Base-by-base conservation (phyloP, 1,140 invertebrate genomes). In the Eurosta solidaginis region DNA sequence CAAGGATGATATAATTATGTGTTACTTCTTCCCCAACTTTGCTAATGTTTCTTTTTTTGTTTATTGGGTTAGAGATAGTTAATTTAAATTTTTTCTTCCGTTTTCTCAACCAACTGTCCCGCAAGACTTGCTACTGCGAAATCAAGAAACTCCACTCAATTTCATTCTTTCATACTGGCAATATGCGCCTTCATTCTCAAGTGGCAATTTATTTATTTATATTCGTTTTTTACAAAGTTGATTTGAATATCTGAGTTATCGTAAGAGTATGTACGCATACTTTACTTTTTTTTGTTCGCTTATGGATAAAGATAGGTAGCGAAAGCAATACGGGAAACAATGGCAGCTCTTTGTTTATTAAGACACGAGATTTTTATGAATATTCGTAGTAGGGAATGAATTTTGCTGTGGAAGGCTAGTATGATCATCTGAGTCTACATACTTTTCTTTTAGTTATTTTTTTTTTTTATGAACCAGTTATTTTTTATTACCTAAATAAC, bases 111-210 rank as follows among this genome's bases (percentile, higher is more conserved):
- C 27, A 59, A 47, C 33, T 40, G 22, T n/a, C n/a, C 59, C 49
- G 75, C 47, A 33, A 77, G 78, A 81, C 79, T 76, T 79, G 79
- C 78, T 45, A 68, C 73, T 27, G 12, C 59, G 9, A 47, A 29
- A 45, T n/a, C 59, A 36, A 68, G n/a, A 6, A 20, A 22, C 59
- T 68, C 40, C 59, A 68, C 29, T 75, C 74, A 75, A 75, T 47
- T 22, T 75, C 44, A 75, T 49, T 45, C 47, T 75, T 50, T 47
- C 17, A 40, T 27, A 68, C 27, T 68, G 27, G 12, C 14, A 3
- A 29, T 68, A 10, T 74, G 20, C 59, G 50, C 50, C 6, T 33
- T 59, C 49, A 1, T n/a, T 14, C 17, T 68, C 33, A 68, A 68
- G 59, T 40, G 33, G 59, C 59, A 42, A 40, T 68, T 68, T 68